Evolutionary conservation across 1,140 invertebrate species (phyloP), one percentile per base, ranked within the genome.

Genomic region (Ephestia elutella): DNA sequence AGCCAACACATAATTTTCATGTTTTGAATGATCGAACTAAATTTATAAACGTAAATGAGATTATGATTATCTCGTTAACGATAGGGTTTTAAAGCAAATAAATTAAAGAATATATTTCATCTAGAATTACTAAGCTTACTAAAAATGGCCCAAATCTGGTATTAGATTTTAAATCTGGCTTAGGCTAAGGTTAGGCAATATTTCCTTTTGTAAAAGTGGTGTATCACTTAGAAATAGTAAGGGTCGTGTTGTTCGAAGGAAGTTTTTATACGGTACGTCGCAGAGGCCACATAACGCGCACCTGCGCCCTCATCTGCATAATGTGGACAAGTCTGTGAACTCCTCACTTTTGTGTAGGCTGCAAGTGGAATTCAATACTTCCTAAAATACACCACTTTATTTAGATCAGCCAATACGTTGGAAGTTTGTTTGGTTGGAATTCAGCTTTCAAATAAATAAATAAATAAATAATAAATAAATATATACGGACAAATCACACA

Each of bases 291-390:
- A 84, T 86, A 86, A 86, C 78, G 70, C 57, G 63, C 82, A 86
- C 82, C 82, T 86, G 82, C 63, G 75, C 20, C 73, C 70, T 81
- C 68, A 84, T 86, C 72, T 82, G 75, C 81, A 86, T 86, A 86
- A 86, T 86, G 78, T 81, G 78, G 75, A 80, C 79, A 78, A 78
- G 80, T 78, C 78, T 67, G 68, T 77, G 71, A 78, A 80, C 76
- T 73, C 68, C 25, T 35, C 56, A 62, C 51, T 76, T 77, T 80
- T 67, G 38, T 50, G 17, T 5, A 21, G 50, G n/a, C 13, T 15
- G 13, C 5, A 15, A 17, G 38, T 15, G n/a, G 30, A 32, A 32
- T 32, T 32, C 30, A 10, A 32, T 32, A 32, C 30, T 1, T 5
- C 25, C 11, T 38, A 38, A 2, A 38, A 38, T 8, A 38, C 11